These are phyloP conservation scores for Drosophila auraria DNA, from an alignment of 1,140 invertebrate genomes.

Conservation along the genomic window DNA sequence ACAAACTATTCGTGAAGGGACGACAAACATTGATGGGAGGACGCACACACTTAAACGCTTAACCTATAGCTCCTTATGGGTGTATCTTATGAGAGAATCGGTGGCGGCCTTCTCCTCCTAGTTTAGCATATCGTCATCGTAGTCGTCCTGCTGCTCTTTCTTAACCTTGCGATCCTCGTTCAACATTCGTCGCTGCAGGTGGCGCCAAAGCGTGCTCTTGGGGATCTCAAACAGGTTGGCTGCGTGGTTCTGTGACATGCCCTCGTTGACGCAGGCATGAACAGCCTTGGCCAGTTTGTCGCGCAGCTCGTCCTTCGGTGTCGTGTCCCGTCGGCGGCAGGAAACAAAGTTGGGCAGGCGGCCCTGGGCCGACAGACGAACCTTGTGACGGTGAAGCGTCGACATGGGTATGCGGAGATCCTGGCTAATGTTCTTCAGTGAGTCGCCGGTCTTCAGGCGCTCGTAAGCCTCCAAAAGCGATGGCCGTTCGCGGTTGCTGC, in stretches of 20 bases:
- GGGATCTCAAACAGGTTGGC: slow-evolving; percentile 87
- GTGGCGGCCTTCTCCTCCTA: slow-evolving; percentile 20
- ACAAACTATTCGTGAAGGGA: background rate
- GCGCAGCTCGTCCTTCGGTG: slow-evolving; percentile 86
- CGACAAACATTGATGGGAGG: slow-evolving; percentile 5
- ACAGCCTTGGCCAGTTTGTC: slow-evolving; percentile 87
- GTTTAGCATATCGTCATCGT: slow-evolving; percentile 59
- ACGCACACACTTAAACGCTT: background rate
- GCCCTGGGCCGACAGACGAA: slow-evolving; percentile 86
- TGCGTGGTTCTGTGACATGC: slow-evolving; percentile 87
- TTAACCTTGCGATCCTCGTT: slow-evolving; percentile 64
- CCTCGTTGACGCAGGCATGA: slow-evolving; percentile 86
- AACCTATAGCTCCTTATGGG: slow-evolving; percentile 15
- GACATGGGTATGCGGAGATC: slow-evolving; percentile 87
- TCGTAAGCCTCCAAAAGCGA: slow-evolving; percentile 86
- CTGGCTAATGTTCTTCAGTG: slow-evolving; percentile 86
- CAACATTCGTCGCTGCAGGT: slow-evolving; percentile 85
- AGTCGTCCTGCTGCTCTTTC: slow-evolving; percentile 61
- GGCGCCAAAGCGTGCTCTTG: slow-evolving; percentile 88
- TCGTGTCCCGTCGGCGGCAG: slow-evolving; percentile 85
- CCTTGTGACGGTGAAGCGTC: slow-evolving; percentile 87
- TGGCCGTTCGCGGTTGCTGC: slow-evolving; percentile 85
- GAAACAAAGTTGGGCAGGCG: slow-evolving; percentile 86
- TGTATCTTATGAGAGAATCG: slow-evolving; percentile 18
- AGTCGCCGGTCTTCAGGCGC: slow-evolving; percentile 87